phyloP scores from a whole-genome alignment of 2,113 vertebrate genomes.

The Dipodomys spectabilis region DNA sequence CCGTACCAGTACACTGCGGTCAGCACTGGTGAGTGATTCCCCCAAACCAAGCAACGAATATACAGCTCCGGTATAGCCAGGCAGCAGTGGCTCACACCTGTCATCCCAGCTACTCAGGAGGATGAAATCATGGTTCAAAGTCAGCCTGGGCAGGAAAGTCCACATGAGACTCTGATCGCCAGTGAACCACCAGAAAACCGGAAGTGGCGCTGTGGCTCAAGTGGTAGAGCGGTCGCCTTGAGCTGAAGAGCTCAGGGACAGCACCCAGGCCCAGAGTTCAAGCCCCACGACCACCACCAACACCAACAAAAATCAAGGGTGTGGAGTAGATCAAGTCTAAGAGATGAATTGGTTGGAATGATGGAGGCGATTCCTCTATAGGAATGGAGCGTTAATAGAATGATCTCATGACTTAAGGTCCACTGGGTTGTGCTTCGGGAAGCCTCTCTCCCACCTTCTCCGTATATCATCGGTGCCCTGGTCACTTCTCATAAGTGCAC shows the following conservation, averaged over 20 bases:
- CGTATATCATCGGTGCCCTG: not conserved
- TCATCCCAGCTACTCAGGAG: no score
- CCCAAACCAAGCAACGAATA: not conserved
- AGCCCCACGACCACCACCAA: no score
- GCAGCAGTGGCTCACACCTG: no score
- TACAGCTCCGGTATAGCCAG: no score
- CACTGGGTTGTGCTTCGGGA: not conserved
- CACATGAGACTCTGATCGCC: no score
- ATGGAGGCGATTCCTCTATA: not conserved
- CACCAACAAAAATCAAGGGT: not conserved
- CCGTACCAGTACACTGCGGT: conserved; percentile 87
- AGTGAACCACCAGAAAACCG: no score
- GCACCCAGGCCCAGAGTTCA: no score
- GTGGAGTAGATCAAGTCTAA: not conserved
- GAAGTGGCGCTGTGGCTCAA: no score
- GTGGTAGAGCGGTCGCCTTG: no score
- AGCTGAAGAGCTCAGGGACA: no score
- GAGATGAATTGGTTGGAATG: not conserved
- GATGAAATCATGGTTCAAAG: no score
- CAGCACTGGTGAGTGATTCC: conserved; percentile 72
- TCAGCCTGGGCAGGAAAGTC: no score
- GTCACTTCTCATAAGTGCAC: not conserved
- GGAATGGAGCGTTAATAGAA: not conserved
- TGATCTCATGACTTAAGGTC: not conserved
- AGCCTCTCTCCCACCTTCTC: not conserved